Percentiles rank a stretch among this genome's conserved stretches.
These are phyloP conservation scores for Lutjanus argentimaculatus DNA, from an alignment of 2,797 vertebrate genomes.

Conservation along the genomic window DNA sequence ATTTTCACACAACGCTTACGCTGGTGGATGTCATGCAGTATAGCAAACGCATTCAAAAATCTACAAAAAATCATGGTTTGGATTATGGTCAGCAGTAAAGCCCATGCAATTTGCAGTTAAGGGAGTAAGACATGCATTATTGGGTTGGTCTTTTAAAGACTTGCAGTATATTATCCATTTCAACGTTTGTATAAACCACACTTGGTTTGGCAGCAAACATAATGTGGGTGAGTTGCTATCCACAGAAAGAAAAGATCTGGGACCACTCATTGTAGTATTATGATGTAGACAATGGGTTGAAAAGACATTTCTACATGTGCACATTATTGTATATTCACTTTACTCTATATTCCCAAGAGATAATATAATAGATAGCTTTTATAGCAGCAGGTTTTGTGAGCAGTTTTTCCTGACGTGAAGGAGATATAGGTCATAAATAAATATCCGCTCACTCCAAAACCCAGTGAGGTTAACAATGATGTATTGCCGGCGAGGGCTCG, in stretches of 20 bases:
- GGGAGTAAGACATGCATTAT: not conserved
- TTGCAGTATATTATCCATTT: constrained; percentile 23
- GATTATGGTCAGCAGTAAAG: not conserved
- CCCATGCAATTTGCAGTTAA: not conserved
- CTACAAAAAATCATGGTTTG: not conserved
- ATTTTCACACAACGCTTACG: not conserved
- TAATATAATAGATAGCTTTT: constrained; percentile 32
- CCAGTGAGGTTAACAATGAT: constrained; percentile 62
- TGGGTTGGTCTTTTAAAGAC: constrained; percentile 15
- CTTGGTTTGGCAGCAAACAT: constrained; percentile 16
- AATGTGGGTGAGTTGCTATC: constrained; percentile 37
- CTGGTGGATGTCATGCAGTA: not conserved
- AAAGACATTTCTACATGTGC: constrained; percentile 33
- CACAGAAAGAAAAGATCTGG: constrained; percentile 24
- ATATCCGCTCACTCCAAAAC: constrained; percentile 45
- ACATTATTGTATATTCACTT: constrained; percentile 34
- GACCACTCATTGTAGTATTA: constrained; percentile 5
- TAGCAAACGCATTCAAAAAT: not conserved
- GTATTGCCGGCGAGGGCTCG: constrained; percentile 37
- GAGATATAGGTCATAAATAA: constrained; percentile 56
- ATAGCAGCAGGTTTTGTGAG: constrained; percentile 28
- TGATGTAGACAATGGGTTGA: constrained; percentile 21
- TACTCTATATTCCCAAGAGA: not conserved
- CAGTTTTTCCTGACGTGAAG: constrained; percentile 25
- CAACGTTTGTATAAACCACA: constrained; percentile 16